Evolutionary conservation across 2,888 invertebrate genomes (phyloP).

Genomic region (Onthophagus sagittarius): DNA sequence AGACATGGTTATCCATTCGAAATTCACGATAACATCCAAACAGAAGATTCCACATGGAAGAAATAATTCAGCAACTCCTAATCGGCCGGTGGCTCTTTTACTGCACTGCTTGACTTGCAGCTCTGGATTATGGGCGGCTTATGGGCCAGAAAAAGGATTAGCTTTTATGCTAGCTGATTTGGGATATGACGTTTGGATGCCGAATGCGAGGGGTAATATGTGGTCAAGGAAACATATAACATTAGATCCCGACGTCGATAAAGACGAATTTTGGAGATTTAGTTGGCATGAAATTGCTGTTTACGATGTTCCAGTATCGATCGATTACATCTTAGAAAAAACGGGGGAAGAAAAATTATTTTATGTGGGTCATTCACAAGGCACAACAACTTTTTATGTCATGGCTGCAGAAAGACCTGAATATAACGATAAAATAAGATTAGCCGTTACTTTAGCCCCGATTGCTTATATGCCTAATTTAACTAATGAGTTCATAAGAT

Average conservation of each 20-base stretch:
- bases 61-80: slow-evolving; percentile 31
- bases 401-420: slow-evolving; percentile 61
- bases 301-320: slow-evolving; percentile 73
- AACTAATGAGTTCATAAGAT: slow-evolving; percentile 8
- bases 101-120: slow-evolving; percentile 71
- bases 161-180: slow-evolving; percentile 57
- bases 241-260: slow-evolving; percentile 47
- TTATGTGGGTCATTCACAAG: slow-evolving; percentile 79
- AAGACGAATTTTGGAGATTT: slow-evolving; percentile 58
- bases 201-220: slow-evolving; percentile 72
- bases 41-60: slow-evolving; percentile 64
- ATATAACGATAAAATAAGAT: slow-evolving; percentile 61
- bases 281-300: slow-evolving; percentile 75
- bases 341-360: slow-evolving; percentile 61
- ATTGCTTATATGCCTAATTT: slow-evolving; percentile 52
- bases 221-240: slow-evolving; percentile 59
- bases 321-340: slow-evolving; percentile 61
- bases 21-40: slow-evolving; percentile 56
- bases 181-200: slow-evolving; percentile 79
- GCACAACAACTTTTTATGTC: slow-evolving; percentile 64
- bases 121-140: slow-evolving; percentile 70
- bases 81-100: slow-evolving; percentile 56
- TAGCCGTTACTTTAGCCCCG: slow-evolving; percentile 64
- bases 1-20: slow-evolving; percentile 60
- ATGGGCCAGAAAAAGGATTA: slow-evolving; percentile 63